Percentiles rank a stretch among this genome's conserved stretches.
Evolutionary conservation across 1,140 invertebrate species (phyloP).

Genomic region (Mizuhopecten yessoensis): DNA sequence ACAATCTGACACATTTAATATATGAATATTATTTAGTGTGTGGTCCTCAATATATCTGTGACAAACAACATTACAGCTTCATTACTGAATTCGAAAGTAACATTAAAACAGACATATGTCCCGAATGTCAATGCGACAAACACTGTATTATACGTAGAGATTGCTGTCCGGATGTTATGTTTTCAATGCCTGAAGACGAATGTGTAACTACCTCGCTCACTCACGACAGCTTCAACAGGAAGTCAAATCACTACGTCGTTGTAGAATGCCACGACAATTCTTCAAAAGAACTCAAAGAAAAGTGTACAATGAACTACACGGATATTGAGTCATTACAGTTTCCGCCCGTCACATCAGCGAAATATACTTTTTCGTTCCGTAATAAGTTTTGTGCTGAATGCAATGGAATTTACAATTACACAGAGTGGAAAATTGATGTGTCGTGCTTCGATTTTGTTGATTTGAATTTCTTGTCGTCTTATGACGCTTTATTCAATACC

Average conservation of each 20-base stretch:
- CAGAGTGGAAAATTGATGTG: conserved; percentile 36
- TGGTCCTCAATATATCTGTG: not conserved
- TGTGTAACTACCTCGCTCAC: not conserved
- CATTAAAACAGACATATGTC: not conserved
- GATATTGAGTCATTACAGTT: not conserved
- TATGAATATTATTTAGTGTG: not conserved
- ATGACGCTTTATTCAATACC: conserved; percentile 27
- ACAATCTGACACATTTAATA: not conserved
- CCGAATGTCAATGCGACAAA: not conserved
- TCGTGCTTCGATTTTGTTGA: conserved; percentile 46
- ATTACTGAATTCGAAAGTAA: not conserved
- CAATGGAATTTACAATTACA: conserved; percentile 17
- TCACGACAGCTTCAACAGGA: not conserved
- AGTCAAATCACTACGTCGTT: not conserved
- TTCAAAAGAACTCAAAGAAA: not conserved
- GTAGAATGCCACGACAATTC: not conserved
- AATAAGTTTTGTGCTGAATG: conserved; percentile 47
- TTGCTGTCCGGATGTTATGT: conserved; percentile 46
- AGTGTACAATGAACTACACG: not conserved
- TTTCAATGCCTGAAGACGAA: not conserved
- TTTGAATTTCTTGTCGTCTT: conserved; percentile 51
- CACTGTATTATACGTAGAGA: not conserved
- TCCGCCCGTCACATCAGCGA: not conserved
- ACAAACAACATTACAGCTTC: not conserved
- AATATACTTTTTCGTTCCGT: conserved; percentile 6